Evolutionary conservation across 2,113 vertebrate genomes (phyloP), one percentile per base, ranked within the genome.

Genomic region (Chaenogobius annularis): DNA sequence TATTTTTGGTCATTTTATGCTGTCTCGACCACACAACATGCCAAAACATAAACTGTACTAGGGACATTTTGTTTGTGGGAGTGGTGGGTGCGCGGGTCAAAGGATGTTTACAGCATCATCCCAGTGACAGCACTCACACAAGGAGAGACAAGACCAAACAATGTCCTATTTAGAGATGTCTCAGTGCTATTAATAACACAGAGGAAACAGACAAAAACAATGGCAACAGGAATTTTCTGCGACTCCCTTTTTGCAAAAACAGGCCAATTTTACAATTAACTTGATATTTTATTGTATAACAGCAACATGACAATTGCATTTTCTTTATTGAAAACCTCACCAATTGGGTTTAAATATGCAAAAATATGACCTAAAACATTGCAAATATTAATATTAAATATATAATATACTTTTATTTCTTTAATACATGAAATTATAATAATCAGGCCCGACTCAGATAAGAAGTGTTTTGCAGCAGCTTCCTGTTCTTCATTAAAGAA

Each of bases 91-190:
- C 40, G 40, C 8, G 9, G 71, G 69, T 83, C 79, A 80, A 78
- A 92, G 89, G 91, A 93, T 90, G 90, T 92, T 91, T 91, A 88
- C 85, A 1, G 22, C 69, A 78, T 86, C 72, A 80, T 86, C 72
- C 73, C 74, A 73, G 85, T 85, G 74, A 87, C 87, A 82, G 74
- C 46, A 72, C 56, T 35, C 69, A 68, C 61, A 78, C 78, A 72
- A 10, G 44, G 77, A 73, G 71, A 87, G 72, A 89, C 89, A 90
- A 83, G 86, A 87, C 83, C 68, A 86, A 85, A 89, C 87, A 90
- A 85, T 85, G 81, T 75, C 73, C 84, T 89, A 88, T 89, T 90
- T 85, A 89, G 78, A 88, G 88, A 90, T 78, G 82, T 79, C 79
- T 74, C 78, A 64, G 66, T 70, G 67, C 68, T 90, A 83, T 88